Base-by-base conservation (phyloP, 2,797 vertebrate species). In the Peromyscus nudipes region DNA sequence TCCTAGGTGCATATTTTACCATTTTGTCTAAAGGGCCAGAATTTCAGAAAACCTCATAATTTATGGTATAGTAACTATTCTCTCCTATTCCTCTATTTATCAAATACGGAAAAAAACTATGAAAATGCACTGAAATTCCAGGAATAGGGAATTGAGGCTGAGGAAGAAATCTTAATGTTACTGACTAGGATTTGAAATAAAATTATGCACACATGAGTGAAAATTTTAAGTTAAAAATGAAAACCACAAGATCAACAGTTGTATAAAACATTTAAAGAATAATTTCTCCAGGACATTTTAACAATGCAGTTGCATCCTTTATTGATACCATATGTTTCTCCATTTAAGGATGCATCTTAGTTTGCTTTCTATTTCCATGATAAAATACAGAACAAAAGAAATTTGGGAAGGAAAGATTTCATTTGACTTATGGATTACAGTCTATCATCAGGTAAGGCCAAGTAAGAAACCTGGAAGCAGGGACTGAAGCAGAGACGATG, bases 71-170 rank as follows among this genome's bases (percentile, higher is more conserved):
- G 4, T 8, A 11, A 71, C 0, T 23, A 25, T 52, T 57, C 12
- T 77, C 4, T 80, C 27, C 23, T 67, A 52, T 7, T 40, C 1
- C 34, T 55, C 1, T 19, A 4, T 19, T 91, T 40, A 65, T 25
- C 16, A 43, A 60, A 14, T 16, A 17, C 10, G 23, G 16, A 55
- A 55, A 43, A 46, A 52, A 1, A 0, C 16, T 40, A 14, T 69
- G 31, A 86, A 52, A 69, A 52, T 14, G 4, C 29, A 10, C 0
- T 49, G 34, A 75, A 57, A n/a, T 40, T 40, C 11, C 13, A 76
- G 19, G 23, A 23, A 34, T 4, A 37, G 6, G 37, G 3, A 19
- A 2, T 10, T 3, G 40, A 65, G 9, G 6, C 1, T 11, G 3
- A 27, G 1, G 1, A 29, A 79, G 19, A 43, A 49, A 11, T 73